Evolutionary conservation across 2,888 invertebrate species (phyloP).

Genomic region (Omphaloscelis lunosa): DNA sequence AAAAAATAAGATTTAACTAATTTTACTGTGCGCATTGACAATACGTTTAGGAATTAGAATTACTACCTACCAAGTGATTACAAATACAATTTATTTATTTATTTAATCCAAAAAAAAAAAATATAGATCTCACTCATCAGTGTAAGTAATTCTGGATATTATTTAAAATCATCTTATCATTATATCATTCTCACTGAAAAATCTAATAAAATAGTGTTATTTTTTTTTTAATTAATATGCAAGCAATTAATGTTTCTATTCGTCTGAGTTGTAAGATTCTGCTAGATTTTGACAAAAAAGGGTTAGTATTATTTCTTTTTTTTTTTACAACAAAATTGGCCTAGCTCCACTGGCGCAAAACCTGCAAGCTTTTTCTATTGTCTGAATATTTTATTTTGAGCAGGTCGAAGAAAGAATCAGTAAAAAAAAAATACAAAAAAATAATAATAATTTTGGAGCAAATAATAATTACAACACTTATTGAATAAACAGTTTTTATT

Average conservation of each 20-base stretch:
- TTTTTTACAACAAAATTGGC: neutral
- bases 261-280: neutral
- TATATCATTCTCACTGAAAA: neutral
- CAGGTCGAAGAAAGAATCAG: neutral
- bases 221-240: neutral
- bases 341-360: neutral
- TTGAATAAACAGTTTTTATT: conserved; percentile 43
- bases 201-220: neutral
- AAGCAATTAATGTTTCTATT: neutral
- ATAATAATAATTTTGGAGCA: neutral
- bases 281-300: neutral
- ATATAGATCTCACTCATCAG: neutral
- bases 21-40: conserved; percentile 88
- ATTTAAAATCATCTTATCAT: neutral
- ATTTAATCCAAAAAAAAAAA: conserved; percentile 11
- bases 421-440: neutral
- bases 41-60: conserved; percentile 82
- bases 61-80: conserved; percentile 68
- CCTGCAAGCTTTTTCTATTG: neutral
- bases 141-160: neutral
- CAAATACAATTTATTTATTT: conserved; percentile 63
- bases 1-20: conserved; percentile 75
- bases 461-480: conserved; percentile 41
- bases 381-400: neutral
- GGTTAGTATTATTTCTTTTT: neutral